Evolutionary conservation across 2,113 vertebrate species (phyloP).

Genomic region (Melanocharis versteri): DNA sequence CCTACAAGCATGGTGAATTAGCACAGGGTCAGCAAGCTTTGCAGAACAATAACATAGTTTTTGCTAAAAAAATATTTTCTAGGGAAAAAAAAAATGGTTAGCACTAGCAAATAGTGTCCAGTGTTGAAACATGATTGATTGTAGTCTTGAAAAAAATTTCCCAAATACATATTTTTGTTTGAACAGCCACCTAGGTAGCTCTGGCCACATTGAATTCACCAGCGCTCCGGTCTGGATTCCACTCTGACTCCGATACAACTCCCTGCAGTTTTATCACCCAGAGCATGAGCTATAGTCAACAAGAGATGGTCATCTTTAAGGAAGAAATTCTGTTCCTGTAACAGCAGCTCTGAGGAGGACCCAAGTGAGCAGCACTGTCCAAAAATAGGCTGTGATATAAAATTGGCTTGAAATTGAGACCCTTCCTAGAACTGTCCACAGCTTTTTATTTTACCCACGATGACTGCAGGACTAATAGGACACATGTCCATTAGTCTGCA

Average conservation of each 20-base stretch:
- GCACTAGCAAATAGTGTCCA: background rate
- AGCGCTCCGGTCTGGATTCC: background rate
- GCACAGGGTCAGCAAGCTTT: conserved; percentile 46
- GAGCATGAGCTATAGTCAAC: background rate
- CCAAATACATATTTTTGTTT: background rate
- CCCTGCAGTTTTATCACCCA: background rate
- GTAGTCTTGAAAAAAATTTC: background rate
- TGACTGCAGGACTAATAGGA: background rate
- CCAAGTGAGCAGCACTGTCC: background rate
- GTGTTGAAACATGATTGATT: background rate
- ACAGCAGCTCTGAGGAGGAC: background rate
- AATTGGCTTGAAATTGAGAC: background rate
- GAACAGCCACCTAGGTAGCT: background rate
- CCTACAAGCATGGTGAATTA: conserved; percentile 44
- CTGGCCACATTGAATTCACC: fast-evolving
- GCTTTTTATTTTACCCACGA: background rate
- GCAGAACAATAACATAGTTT: background rate
- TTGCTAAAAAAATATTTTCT: background rate
- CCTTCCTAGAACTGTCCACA: conserved; percentile 15
- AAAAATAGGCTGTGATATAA: background rate
- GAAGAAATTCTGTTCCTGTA: background rate
- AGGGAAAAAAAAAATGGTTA: background rate
- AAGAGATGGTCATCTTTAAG: background rate
- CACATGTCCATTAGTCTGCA: background rate
- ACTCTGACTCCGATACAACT: background rate